Conservation (phyloP, 2,888 invertebrate species). For the Lasioglossum malachurum region DNA sequence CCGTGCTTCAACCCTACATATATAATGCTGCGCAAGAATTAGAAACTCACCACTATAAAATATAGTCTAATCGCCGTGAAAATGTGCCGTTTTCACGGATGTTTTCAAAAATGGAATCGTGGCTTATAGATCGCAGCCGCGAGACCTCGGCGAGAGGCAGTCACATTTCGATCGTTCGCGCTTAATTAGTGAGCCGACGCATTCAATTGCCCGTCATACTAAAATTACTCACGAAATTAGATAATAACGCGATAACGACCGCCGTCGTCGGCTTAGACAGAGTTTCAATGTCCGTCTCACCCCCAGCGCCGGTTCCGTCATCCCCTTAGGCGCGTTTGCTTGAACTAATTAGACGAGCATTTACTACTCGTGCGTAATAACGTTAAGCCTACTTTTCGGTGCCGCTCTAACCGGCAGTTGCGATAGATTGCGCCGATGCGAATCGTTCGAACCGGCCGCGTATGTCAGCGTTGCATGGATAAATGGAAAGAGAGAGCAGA, state of each 20-base stretch:
- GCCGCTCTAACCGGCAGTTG: conserved; percentile 66
- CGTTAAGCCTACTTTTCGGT: conserved; percentile 76
- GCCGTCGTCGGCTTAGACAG: conserved; percentile 19
- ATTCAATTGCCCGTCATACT: background rate
- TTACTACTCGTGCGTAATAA: conserved; percentile 75
- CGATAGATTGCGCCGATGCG: conserved; percentile 66
- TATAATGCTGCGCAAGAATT: background rate
- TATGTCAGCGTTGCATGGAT: conserved; percentile 32
- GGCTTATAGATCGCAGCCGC: background rate
- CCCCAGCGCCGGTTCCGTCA: conserved; percentile 20
- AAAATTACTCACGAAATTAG: conserved; percentile 49
- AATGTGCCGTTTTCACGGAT: background rate
- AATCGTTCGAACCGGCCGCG: conserved; percentile 55
- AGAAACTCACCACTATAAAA: background rate
- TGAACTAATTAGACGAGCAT: conserved; percentile 77
- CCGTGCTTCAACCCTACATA: too few species aligned
- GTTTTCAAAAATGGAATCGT: background rate
- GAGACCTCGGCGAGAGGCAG: background rate
- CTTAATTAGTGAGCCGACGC: conserved; percentile 19
- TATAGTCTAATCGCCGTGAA: background rate
- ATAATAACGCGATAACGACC: conserved; percentile 54
- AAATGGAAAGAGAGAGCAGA: background rate
- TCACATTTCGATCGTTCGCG: background rate
- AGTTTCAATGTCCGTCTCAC: conserved; percentile 51
- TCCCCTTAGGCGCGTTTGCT: conserved; percentile 62